phyloP scores from a whole-genome alignment of 2,888 invertebrate species.

The Calliphora vomitoria region DNA sequence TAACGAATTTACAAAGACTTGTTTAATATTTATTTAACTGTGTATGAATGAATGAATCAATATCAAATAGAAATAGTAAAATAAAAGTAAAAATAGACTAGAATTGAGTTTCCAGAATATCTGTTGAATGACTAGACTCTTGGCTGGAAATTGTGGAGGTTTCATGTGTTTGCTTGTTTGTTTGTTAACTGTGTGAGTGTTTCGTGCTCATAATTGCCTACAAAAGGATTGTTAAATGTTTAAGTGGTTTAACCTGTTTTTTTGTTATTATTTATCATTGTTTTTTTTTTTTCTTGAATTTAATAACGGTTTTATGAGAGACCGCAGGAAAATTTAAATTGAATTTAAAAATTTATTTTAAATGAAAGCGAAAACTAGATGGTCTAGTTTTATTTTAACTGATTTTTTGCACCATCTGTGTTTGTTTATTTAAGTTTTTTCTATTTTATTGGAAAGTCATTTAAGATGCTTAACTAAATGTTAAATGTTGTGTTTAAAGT shows the following conservation, averaged over 20 bases:
- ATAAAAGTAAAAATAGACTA: constrained; percentile 6
- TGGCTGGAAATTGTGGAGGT: constrained; percentile 20
- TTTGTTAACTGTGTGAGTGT: neutral
- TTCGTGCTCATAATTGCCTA: constrained; percentile 20
- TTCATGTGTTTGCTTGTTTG: neutral
- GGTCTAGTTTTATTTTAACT: constrained; percentile 55
- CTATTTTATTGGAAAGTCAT: constrained; percentile 46
- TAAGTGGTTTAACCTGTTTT: constrained; percentile 66
- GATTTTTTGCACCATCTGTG: neutral
- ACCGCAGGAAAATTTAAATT: neutral
- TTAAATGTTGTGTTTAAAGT: neutral
- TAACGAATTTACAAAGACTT: neutral
- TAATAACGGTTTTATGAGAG: constrained; percentile 45
- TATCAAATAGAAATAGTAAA: neutral
- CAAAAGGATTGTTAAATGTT: constrained; percentile 55
- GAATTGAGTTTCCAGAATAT: constrained; percentile 42
- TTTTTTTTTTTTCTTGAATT: constrained; percentile 19
- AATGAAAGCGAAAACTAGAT: constrained; percentile 72
- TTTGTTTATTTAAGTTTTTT: neutral
- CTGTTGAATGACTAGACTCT: constrained; percentile 2
- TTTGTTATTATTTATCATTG: constrained; percentile 31
- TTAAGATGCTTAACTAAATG: constrained; percentile 25
- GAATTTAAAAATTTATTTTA: constrained; percentile 20
- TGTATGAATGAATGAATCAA: constrained; percentile 23
- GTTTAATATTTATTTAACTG: neutral